Base-by-base conservation (phyloP, 2,888 invertebrate genomes). In the Tetranychus piercei region DNA sequence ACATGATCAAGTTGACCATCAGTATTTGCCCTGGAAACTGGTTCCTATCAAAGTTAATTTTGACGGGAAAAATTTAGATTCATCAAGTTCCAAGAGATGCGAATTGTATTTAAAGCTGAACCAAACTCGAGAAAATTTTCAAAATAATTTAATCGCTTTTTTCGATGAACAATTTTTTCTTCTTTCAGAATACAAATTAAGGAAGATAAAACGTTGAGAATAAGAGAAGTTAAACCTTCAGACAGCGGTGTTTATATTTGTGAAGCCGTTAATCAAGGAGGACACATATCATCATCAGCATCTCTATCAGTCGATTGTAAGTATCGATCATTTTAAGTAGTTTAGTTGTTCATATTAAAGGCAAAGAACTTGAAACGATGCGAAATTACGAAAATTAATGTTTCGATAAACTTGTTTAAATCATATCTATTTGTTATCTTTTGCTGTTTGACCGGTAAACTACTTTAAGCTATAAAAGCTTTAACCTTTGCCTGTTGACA, bases 191-290 rank as follows among this genome's bases (percentile, higher is more conserved):
- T 88, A 43, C 86, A 87, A 78, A 87, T 89, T 76, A 83, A 87
- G 75, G 88, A 88, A 76, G 89, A 89, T 81, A 90, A 90, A 81
- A 91, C 90, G 77, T 84, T 94, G 77, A 86, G 89, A 79, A 90
- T 94, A 81, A 90, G 90, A 80, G 88, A 89, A 80, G 90, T 92
- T 71, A 88, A 88, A 78, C 87, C 90, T 11, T 86, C 87, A 69
- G 94, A 94, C 83, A 91, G 91, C 80, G 94, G 93, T 70, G 86
- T 88, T 76, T 94, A 94, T 82, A 89, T 92, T 77, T 94, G 94
- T 83, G 88, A 90, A 81, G 94, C 93, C 34, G 90, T 91, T 81
- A 94, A 94, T 81, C 87, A 89, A 79, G 92, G 94, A 75, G 94
- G 94, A 1, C 88, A 88, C 71, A 89, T 92, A 78, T 87, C 89